Evolutionary conservation across 2,113 vertebrate species (phyloP).

Genomic region (Pterocles orientalis): DNA sequence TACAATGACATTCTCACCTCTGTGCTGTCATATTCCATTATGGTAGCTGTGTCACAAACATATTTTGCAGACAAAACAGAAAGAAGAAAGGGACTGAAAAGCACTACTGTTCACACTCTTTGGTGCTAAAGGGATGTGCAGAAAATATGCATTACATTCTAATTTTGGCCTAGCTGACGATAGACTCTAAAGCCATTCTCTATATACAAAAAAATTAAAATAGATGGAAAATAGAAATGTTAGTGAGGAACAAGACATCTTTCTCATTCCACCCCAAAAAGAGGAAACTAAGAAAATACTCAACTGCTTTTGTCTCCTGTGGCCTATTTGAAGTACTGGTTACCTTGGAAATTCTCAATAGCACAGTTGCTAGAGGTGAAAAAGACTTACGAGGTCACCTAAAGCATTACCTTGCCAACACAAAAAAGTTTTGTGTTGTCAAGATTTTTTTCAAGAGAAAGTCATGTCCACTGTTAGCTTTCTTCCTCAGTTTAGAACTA

Average conservation of each 20-base stretch:
- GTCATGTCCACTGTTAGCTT: not conserved
- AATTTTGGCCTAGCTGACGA: not conserved
- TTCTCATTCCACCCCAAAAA: not conserved
- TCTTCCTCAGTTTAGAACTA: not conserved
- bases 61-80: not conserved
- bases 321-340: not conserved
- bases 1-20: not conserved
- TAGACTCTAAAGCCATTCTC: not conserved
- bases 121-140: rapidly evolving
- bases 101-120: not conserved
- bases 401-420: not conserved
- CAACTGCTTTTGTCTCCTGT: not conserved
- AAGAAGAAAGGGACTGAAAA: not conserved
- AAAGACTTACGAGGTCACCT: not conserved
- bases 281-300: not conserved
- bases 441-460: not conserved
- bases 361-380: not conserved
- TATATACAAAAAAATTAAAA: not conserved
- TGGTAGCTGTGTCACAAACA: not conserved
- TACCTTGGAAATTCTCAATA: slow-evolving; percentile 18
- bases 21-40: slow-evolving; percentile 32
- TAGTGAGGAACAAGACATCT: not conserved
- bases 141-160: not conserved
- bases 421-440: not conserved
- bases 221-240: not conserved